Evolutionary conservation across 2,113 vertebrate genomes (phyloP).

Genomic region (Campylorhamphus procurvoides): DNA sequence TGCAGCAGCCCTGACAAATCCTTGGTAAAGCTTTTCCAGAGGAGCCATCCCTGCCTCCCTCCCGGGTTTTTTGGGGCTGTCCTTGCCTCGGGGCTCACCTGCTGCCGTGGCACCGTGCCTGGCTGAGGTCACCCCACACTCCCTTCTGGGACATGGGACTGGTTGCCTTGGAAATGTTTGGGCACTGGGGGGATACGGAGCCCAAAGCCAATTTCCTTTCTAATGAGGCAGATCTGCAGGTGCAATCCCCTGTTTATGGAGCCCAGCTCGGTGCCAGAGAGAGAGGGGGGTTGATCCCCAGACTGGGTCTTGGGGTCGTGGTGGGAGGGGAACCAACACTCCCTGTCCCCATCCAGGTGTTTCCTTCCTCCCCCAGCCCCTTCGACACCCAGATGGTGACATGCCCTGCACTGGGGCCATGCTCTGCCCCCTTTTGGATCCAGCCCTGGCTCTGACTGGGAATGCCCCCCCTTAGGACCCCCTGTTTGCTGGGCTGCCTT

Average conservation of each 20-base stretch:
- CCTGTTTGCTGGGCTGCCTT: background rate
- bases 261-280: background rate
- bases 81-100: background rate
- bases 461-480: background rate
- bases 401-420: background rate
- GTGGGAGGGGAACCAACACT: background rate
- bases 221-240: conserved; percentile 39
- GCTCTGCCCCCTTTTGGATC: background rate
- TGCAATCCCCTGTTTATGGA: background rate
- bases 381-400: accelerated
- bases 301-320: accelerated
- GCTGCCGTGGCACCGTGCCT: background rate
- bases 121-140: background rate
- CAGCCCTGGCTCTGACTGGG: background rate
- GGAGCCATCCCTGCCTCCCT: accelerated
- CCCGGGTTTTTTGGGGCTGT: background rate
- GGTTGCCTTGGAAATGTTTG: conserved; percentile 26
- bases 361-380: background rate
- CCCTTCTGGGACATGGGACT: background rate
- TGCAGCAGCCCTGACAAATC: background rate
- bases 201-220: background rate
- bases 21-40: background rate
- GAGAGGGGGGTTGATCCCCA: background rate
- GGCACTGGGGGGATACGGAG: background rate
- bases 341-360: background rate